These are phyloP conservation scores for Myxocyprinus asiaticus DNA, from an alignment of 2,113 vertebrate species.

Conservation along the genomic window DNA sequence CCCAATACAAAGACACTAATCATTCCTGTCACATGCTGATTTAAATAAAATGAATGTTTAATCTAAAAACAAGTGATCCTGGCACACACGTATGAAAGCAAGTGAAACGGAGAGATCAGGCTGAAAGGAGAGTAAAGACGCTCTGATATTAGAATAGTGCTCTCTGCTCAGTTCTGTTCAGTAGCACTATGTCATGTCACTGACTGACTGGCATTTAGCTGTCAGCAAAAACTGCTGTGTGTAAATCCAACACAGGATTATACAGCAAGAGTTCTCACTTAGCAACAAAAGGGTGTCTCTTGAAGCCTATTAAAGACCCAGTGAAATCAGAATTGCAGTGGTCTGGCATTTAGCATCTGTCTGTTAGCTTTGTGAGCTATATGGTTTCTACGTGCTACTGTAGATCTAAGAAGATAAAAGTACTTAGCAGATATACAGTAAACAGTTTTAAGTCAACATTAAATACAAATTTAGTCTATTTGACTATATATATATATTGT, in stretches of 20 bases:
- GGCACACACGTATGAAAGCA: neutral
- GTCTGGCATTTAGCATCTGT: too few species aligned
- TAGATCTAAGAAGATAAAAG: too few species aligned
- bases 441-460: neutral
- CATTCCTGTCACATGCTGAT: conserved; percentile 14
- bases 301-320: too few species aligned
- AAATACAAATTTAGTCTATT: neutral
- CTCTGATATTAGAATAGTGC: neutral
- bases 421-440: neutral
- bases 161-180: conserved; percentile 8
- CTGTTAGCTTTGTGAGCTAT: too few species aligned
- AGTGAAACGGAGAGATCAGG: neutral
- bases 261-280: neutral
- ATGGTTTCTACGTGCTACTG: too few species aligned
- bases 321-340: too few species aligned
- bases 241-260: neutral
- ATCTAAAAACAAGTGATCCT: conserved; percentile 18
- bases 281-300: neutral
- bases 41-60: conserved; percentile 46
- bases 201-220: conserved; percentile 8
- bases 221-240: neutral
- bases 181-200: conserved; percentile 4
- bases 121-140: neutral
- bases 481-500: neutral
- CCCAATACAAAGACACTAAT: conserved; percentile 21